Base-by-base conservation (phyloP, 1,140 invertebrate genomes). In the Laupala kohalensis region DNA sequence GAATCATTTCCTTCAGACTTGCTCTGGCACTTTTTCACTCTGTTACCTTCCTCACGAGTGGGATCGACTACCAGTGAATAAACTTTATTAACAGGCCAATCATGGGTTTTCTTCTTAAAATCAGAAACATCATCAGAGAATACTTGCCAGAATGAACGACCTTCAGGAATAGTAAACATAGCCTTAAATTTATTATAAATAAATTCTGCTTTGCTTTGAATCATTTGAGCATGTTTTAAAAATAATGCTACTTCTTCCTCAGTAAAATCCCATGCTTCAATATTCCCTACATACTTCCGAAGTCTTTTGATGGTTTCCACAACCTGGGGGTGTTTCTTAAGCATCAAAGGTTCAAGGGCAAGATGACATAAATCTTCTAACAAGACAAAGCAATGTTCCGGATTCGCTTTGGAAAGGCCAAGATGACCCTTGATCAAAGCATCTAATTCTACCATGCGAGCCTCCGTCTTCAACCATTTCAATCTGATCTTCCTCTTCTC, bases 301-400 rank as follows among this genome's bases (percentile, higher is more conserved):
- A 90, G 76, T 77, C 81, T 84, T 76, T 81, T 79, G 27, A 84
- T 81, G 37, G 82, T 94, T 76, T 92, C 88, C 69, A 95, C 86
- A 72, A 92, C 87, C 70, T 90, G 86, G 0, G 93, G 89, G 82
- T 95, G 91, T 75, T 94, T 95, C 75, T 94, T 88, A 27, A 96
- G 79, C 89, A 94, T 93, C 3, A 95, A 76, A 24, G 88, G 85
- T 72, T 87, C 89, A 12, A 95, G 79, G 19, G 89, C 82, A 64
- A 94, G 78, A 13, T 86, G 83, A 76, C 87, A 79, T 66, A 90
- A 79, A 73, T 84, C 84, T 71, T 88, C 84, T 81, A 90, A 84
- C 0, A 81, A 78, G 63, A 85, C 80, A 30, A 90, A 80, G 76
- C 85, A 87, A 71, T 85, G 74, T 26, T 90, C 86, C 1, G 86